Conservation (phyloP, 1,140 invertebrate species). For the Macrobrachium rosenbergii region DNA sequence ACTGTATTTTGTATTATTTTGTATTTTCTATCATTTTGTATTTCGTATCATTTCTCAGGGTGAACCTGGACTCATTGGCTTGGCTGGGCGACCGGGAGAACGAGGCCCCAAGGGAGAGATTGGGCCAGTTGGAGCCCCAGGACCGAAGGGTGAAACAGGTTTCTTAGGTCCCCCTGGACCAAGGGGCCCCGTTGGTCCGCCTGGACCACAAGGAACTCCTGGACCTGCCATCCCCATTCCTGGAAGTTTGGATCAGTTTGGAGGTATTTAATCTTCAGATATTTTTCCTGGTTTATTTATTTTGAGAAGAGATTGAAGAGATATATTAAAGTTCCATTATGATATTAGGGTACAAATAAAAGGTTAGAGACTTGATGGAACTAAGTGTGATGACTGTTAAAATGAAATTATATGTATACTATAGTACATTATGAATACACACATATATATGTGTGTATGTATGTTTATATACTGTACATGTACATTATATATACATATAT, state of each 20-base stretch:
- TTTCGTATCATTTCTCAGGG: conserved; percentile 4
- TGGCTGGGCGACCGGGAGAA: conserved; percentile 42
- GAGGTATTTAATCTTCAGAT: not conserved
- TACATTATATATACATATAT: no score
- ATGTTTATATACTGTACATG: no score
- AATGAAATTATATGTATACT: no score
- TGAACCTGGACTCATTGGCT: conserved; percentile 48
- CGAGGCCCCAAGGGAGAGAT: conserved; percentile 55
- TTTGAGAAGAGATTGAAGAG: not conserved
- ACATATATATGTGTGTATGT: no score
- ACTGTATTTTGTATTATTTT: no score
- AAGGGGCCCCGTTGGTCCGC: conserved; percentile 31
- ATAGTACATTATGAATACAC: no score
- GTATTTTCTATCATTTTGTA: not conserved
- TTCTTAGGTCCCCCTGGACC: conserved; percentile 16
- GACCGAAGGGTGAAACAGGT: conserved; percentile 21
- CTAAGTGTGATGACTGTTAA: no score
- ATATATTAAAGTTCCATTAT: no score
- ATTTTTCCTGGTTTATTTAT: not conserved
- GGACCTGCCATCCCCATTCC: not conserved
- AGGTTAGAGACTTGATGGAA: no score
- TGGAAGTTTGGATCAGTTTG: conserved; percentile 4
- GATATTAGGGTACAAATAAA: no score
- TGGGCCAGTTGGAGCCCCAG: conserved; percentile 50
- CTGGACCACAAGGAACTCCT: conserved; percentile 42